Conservation (phyloP, 2,797 vertebrate genomes). For the Adrianichthys oophorus region DNA sequence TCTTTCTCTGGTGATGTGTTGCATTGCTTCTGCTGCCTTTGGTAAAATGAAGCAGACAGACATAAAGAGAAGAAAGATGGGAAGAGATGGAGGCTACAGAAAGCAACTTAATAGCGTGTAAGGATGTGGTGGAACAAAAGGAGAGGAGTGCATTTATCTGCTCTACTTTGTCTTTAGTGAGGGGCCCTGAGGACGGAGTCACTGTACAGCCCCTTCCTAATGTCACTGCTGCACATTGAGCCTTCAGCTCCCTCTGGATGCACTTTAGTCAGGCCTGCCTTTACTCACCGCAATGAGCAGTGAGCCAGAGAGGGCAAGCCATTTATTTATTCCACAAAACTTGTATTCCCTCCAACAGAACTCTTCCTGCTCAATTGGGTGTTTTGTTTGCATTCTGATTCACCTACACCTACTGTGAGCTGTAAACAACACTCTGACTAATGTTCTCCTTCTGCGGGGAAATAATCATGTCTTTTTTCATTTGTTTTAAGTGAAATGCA, state of each 20-base stretch:
- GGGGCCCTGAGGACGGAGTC: slow-evolving; percentile 26
- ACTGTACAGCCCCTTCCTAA: slow-evolving; percentile 39
- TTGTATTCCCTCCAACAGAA: slow-evolving; percentile 17
- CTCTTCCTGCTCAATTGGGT: slow-evolving; percentile 13
- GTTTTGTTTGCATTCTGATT: slow-evolving; percentile 47
- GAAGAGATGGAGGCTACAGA: background rate
- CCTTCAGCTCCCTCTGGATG: slow-evolving; percentile 38
- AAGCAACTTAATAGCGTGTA: slow-evolving; percentile 8
- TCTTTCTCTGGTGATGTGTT: background rate
- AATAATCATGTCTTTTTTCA: no score
- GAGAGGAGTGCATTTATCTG: slow-evolving; percentile 17
- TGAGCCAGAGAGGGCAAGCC: slow-evolving; percentile 8
- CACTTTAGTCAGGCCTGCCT: slow-evolving; percentile 34
- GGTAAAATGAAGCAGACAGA: background rate
- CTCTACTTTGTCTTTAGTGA: slow-evolving; percentile 36
- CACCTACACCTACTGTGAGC: slow-evolving; percentile 31
- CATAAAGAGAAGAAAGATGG: background rate
- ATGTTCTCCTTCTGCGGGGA: background rate
- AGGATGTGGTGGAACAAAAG: slow-evolving; percentile 2
- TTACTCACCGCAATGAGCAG: slow-evolving; percentile 15
- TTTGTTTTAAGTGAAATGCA: no score
- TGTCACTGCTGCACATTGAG: slow-evolving; percentile 41
- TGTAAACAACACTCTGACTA: slow-evolving; percentile 25
- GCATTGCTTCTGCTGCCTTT: background rate
- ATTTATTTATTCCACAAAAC: slow-evolving; percentile 14